Base-by-base conservation (phyloP, 2,113 vertebrate genomes). In the Narcine bancroftii region DNA sequence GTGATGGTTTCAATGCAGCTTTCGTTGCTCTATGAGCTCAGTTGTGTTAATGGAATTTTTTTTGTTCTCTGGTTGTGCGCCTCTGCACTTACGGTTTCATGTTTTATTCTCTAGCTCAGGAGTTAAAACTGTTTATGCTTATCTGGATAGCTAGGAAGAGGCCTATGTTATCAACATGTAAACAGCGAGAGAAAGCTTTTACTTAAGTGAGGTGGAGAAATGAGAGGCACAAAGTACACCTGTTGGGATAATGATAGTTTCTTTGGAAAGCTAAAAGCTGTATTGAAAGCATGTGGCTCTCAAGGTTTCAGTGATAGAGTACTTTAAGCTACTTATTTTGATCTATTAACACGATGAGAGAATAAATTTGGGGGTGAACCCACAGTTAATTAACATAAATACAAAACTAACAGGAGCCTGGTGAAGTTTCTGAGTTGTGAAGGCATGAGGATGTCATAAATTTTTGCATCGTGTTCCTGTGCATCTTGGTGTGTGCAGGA, bases 161-260 rank as follows among this genome's bases (percentile, higher is more conserved):
- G 89, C 24, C 89, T 69, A 69, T 91, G 89, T 91, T 91, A 91
- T 91, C 89, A 91, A 91, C 89, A 45, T 91, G 89, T 91, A 91
- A 91, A 91, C 63, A 91, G 65, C 10, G 26, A 69, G 65, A 71
- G 89, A 91, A 91, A 91, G 89, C 63, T 91, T 91, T 91, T 91
- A 71, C 89, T 91, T 91, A 47, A 91, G 24, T 65, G 89, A 71
- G 89, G 71, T 91, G 19, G 89, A 69, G 89, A 69, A 65, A 91
- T 91, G 63, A 71, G 42, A 69, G 65, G 63, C 89, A 33, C 65
- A 42, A 69, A 91, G 65, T 71, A 65, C 89, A 69, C 89, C 65
- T 91, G 65, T 91, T 91, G 45, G 24, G 65, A 66, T 91, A 91
- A 91, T 65, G 39, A 69, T 9, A 6, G 65, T 13, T 47, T 91